Conservation (phyloP, 1,140 invertebrate species). For the Lithobius niger region DNA sequence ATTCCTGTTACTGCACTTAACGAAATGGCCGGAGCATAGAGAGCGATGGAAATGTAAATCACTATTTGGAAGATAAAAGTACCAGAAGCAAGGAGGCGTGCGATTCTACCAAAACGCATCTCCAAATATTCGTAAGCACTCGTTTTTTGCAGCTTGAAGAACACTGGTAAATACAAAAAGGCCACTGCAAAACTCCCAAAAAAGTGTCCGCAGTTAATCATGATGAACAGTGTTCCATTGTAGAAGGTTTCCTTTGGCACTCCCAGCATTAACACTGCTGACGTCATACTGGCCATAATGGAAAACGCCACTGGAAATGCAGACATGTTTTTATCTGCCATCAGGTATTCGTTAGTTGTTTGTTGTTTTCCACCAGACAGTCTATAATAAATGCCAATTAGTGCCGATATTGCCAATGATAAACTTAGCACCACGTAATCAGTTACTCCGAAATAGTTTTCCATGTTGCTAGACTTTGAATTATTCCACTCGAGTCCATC, state of each 20-base stretch:
- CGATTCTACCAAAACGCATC: constrained; percentile 18
- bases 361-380: constrained; percentile 74
- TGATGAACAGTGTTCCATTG: constrained; percentile 62
- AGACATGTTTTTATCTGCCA: constrained; percentile 62
- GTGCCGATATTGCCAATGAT: constrained; percentile 46
- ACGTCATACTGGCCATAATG: constrained; percentile 88
- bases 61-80: constrained; percentile 30
- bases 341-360: constrained; percentile 69
- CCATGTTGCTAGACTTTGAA: too few species aligned
- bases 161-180: constrained; percentile 73
- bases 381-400: constrained; percentile 65
- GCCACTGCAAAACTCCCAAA: constrained; percentile 67
- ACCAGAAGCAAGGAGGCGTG: constrained; percentile 19
- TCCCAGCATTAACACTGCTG: constrained; percentile 78
- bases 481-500: too few species aligned
- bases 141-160: constrained; percentile 67
- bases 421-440: constrained; percentile 51
- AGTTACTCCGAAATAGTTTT: neutral
- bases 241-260: constrained; percentile 75
- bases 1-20: constrained; percentile 75
- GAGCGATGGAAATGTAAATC: constrained; percentile 82
- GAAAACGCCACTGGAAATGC: constrained; percentile 67
- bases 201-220: constrained; percentile 68
- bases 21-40: constrained; percentile 82
- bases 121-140: constrained; percentile 58